phyloP scores from a whole-genome alignment of 2,113 vertebrate genomes.

The Pandion haliaetus region DNA sequence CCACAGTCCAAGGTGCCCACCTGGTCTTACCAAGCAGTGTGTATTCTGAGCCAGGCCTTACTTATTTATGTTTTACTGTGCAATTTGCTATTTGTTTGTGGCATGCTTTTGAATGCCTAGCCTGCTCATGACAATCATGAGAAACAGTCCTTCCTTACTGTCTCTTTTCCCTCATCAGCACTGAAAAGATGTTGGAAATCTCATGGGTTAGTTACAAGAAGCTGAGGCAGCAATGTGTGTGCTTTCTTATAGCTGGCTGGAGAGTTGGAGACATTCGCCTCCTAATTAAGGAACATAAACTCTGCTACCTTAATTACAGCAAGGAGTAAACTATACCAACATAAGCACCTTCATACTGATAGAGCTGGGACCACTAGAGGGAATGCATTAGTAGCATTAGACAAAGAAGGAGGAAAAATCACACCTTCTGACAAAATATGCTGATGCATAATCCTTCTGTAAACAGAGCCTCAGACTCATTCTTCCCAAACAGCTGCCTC shows the following conservation, averaged over 20 bases:
- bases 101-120: not conserved
- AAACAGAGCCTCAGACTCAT: not conserved
- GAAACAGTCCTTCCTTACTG: not conserved
- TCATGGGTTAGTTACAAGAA: not conserved
- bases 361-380: not conserved
- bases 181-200: not conserved
- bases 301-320: conserved; percentile 2
- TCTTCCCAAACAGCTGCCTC: not conserved
- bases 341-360: not conserved
- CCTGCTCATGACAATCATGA: not conserved
- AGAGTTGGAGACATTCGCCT: not conserved
- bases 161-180: not conserved
- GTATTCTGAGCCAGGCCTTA: not conserved
- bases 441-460: not conserved
- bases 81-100: not conserved
- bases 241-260: not conserved
- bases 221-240: not conserved
- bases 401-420: not conserved
- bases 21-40: not conserved
- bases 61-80: not conserved
- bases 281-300: conserved; percentile 30
- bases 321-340: not conserved
- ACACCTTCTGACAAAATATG: not conserved
- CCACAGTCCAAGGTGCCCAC: not conserved
- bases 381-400: not conserved